Evolutionary conservation across 2,797 vertebrate genomes (phyloP).

Genomic region (Phylloscopus collybita): DNA sequence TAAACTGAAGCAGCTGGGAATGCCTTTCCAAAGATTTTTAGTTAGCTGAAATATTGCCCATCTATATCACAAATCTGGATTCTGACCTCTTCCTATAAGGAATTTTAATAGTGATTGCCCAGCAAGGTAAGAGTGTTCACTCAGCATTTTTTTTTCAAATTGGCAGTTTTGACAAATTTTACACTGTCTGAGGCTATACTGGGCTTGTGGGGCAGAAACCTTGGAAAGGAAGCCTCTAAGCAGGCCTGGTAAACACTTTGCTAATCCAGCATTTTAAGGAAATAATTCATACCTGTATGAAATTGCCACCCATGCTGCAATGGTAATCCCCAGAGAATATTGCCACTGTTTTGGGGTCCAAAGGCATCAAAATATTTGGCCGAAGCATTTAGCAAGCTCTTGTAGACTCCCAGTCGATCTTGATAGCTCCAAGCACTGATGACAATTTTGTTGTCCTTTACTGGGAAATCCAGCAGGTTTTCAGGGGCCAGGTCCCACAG

Average conservation of each 20-base stretch:
- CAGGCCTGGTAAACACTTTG: neutral
- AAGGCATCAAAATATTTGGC: slow-evolving; percentile 78
- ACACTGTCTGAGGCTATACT: fast-evolving
- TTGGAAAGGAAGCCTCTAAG: neutral
- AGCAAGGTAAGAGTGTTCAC: neutral
- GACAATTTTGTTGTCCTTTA: slow-evolving; percentile 49
- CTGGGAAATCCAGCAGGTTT: slow-evolving; percentile 67
- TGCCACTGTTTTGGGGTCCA: slow-evolving; percentile 74
- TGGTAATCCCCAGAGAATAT: slow-evolving; percentile 86
- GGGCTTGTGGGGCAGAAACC: neutral
- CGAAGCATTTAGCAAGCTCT: slow-evolving; percentile 78
- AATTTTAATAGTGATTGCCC: neutral
- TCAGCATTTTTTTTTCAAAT: neutral
- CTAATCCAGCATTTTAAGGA: neutral
- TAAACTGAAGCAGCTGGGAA: neutral
- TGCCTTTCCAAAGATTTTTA: neutral
- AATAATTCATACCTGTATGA: slow-evolving; percentile 79
- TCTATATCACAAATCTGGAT: neutral
- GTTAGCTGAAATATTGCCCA: neutral
- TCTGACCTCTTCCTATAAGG: neutral
- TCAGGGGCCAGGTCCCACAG: slow-evolving; percentile 77
- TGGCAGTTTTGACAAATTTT: neutral
- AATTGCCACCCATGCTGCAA: slow-evolving; percentile 88
- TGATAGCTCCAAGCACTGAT: slow-evolving; percentile 82
- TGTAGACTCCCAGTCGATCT: slow-evolving; percentile 83